Percentiles rank a stretch among this genome's conserved stretches.
Evolutionary conservation across 2,113 vertebrate genomes (phyloP).

Genomic region (Podocnemis expansa): DNA sequence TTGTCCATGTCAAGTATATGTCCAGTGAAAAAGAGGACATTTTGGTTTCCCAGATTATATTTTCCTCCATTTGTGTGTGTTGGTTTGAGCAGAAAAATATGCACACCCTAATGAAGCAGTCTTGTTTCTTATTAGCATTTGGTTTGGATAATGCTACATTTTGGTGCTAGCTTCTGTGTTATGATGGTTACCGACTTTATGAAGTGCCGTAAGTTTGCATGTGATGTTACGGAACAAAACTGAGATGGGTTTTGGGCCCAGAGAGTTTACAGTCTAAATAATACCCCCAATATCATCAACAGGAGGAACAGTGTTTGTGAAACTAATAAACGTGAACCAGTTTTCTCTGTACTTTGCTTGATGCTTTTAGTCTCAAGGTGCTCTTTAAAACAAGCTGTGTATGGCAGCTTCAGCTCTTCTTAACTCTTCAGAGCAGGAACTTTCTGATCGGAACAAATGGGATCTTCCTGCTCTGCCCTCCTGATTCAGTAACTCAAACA

Average conservation of each 20-base stretch:
- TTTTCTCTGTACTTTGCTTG: constrained; percentile 36
- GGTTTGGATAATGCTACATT: constrained; percentile 56
- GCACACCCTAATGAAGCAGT: constrained; percentile 32
- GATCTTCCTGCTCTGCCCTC: not conserved
- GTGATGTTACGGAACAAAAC: not conserved
- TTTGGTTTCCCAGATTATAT: constrained; percentile 37
- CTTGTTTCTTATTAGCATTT: constrained; percentile 44
- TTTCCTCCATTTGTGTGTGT: constrained; percentile 44
- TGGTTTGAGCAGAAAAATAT: constrained; percentile 33
- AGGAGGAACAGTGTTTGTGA: constrained; percentile 24
- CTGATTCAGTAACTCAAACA: not conserved
- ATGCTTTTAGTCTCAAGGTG: constrained; percentile 33
- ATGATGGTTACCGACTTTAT: constrained; percentile 43
- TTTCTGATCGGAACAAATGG: not conserved
- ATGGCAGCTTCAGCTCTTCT: constrained; percentile 41
- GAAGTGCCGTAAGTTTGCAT: constrained; percentile 13
- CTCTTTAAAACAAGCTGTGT: constrained; percentile 38
- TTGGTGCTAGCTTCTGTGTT: constrained; percentile 45
- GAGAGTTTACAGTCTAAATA: constrained; percentile 24
- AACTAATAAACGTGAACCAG: not conserved
- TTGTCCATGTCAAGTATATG: not conserved
- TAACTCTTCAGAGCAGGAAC: constrained; percentile 12
- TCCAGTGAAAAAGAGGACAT: not conserved
- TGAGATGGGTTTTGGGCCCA: constrained; percentile 11
- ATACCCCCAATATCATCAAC: not conserved